Conservation (phyloP, 2,888 invertebrate genomes). For the Drosophila fungiperda region DNA sequence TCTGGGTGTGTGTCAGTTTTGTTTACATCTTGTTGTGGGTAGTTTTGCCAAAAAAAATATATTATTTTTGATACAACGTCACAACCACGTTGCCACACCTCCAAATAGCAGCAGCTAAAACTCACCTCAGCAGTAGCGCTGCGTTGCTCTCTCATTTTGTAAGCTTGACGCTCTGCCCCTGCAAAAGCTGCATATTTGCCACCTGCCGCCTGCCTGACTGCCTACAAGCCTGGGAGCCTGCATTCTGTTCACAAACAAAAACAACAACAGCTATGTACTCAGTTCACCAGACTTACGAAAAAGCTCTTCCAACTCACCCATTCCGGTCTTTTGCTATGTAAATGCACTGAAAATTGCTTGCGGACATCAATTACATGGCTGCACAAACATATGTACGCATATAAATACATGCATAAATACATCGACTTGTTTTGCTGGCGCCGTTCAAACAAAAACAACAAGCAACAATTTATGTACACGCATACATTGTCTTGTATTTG, state of each 20-base stretch:
- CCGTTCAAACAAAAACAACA: slow-evolving; percentile 31
- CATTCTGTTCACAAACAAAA: slow-evolving; percentile 12
- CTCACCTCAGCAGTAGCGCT: slow-evolving; percentile 49
- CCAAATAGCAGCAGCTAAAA: slow-evolving; percentile 50
- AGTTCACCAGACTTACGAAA: slow-evolving; percentile 66
- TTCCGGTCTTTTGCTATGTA: slow-evolving; percentile 57
- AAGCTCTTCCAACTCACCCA: slow-evolving; percentile 46
- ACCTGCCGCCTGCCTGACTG: slow-evolving; percentile 25
- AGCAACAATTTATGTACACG: neutral
- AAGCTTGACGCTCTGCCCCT: slow-evolving; percentile 10
- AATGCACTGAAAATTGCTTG: slow-evolving; percentile 74
- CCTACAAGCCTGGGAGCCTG: slow-evolving; percentile 47
- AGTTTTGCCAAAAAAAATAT: slow-evolving; percentile 59
- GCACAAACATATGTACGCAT: slow-evolving; percentile 1
- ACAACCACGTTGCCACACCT: slow-evolving; percentile 61
- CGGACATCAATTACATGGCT: slow-evolving; percentile 46
- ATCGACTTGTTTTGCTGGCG: slow-evolving; percentile 45
- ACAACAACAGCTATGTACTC: slow-evolving; percentile 15
- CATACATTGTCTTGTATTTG: neutral
- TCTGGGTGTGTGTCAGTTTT: slow-evolving; percentile 48
- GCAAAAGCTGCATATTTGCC: slow-evolving; percentile 22
- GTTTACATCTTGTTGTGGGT: slow-evolving; percentile 70
- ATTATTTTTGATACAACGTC: slow-evolving; percentile 41
- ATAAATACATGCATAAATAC: neutral
- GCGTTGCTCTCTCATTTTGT: neutral